Evolutionary conservation across 2,888 invertebrate species (phyloP).

Genomic region (Camptogramma bilineatum): DNA sequence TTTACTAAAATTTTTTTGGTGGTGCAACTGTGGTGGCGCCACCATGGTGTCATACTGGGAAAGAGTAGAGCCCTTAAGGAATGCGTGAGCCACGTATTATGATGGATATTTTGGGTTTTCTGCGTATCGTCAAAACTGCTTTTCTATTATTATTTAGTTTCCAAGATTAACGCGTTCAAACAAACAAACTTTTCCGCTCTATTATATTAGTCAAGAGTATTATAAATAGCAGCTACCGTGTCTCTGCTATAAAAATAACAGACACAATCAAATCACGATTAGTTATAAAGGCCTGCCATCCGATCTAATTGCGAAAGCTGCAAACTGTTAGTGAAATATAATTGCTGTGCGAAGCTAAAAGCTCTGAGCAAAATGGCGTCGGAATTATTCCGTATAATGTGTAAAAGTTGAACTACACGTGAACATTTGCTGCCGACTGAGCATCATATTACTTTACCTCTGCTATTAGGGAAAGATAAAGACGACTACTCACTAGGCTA

Average conservation of each 20-base stretch:
- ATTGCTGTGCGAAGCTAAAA: slow-evolving; percentile 27
- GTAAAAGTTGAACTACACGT: slow-evolving; percentile 14
- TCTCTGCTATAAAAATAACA: neutral
- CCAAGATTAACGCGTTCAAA: no score
- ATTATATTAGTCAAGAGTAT: no score
- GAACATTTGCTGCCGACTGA: slow-evolving; percentile 1
- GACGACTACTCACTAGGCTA: neutral
- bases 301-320: slow-evolving; percentile 18
- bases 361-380: slow-evolving; percentile 20
- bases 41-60: no score
- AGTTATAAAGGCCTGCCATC: slow-evolving; percentile 15
- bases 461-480: neutral
- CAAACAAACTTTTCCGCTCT: no score
- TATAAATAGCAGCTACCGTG: no score
- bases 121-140: no score
- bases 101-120: no score
- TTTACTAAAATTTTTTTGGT: no score
- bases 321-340: slow-evolving; percentile 17
- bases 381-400: slow-evolving; percentile 12
- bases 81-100: no score
- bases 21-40: no score
- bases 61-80: no score
- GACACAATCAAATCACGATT: neutral
- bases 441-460: slow-evolving; percentile 2
- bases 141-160: no score